Evolutionary conservation across 2,797 vertebrate species (phyloP).

Genomic region (Amblyopsis hoosieri): DNA sequence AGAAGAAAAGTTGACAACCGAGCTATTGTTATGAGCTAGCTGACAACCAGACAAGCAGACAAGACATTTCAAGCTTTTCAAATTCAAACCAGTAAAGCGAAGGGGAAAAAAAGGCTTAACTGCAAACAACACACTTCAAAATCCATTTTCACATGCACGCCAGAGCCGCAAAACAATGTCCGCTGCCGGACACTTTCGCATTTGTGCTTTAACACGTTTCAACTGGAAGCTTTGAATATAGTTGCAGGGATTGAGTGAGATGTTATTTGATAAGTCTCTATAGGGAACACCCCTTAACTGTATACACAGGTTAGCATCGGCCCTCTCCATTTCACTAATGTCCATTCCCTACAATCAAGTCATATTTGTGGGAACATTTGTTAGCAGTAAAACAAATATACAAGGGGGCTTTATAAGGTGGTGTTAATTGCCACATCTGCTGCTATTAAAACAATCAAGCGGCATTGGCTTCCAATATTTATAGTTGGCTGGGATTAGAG

Average conservation of each 20-base stretch:
- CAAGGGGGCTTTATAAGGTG: slow-evolving; percentile 79
- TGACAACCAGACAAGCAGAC: slow-evolving; percentile 54
- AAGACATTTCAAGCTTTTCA: slow-evolving; percentile 46
- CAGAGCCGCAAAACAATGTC: slow-evolving; percentile 40
- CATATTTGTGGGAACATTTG: slow-evolving; percentile 85
- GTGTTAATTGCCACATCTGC: slow-evolving; percentile 86
- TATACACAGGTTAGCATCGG: slow-evolving; percentile 76
- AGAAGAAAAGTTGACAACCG: slow-evolving; percentile 36
- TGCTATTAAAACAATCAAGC: slow-evolving; percentile 85
- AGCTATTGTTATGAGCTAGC: slow-evolving; percentile 44
- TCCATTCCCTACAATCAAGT: slow-evolving; percentile 78
- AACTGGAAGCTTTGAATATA: slow-evolving; percentile 48
- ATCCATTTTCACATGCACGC: slow-evolving; percentile 27
- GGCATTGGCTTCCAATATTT: slow-evolving; percentile 76
- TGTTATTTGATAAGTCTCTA: slow-evolving; percentile 76
- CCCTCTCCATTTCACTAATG: slow-evolving; percentile 72
- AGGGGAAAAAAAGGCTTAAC: slow-evolving; percentile 15
- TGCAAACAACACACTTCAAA: slow-evolving; percentile 48
- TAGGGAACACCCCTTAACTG: slow-evolving; percentile 76
- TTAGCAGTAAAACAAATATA: slow-evolving; percentile 84
- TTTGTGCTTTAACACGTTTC: slow-evolving; percentile 45
- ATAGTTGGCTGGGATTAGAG: slow-evolving; percentile 77
- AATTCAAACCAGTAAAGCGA: slow-evolving; percentile 54
- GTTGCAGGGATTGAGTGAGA: slow-evolving; percentile 62
- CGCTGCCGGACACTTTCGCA: slow-evolving; percentile 30